Evolutionary conservation across 2,888 invertebrate species (phyloP).

Genomic region (Thumatha senex): DNA sequence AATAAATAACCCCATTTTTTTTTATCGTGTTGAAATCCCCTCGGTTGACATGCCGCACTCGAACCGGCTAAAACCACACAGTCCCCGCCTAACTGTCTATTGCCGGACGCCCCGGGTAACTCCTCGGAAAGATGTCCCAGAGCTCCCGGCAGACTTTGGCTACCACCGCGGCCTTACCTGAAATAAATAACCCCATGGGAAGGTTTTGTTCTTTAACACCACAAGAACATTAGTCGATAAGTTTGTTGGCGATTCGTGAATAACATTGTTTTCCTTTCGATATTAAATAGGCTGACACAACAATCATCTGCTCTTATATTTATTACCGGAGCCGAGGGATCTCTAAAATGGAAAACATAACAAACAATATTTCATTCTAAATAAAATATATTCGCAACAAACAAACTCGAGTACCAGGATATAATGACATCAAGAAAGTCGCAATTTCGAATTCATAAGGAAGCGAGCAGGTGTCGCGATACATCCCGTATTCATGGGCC

Average conservation of each 20-base stretch:
- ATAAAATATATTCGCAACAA: slow-evolving; percentile 30
- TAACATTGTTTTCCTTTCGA: slow-evolving; percentile 4
- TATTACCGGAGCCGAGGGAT: slow-evolving; percentile 11
- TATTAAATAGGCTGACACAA: slow-evolving; percentile 8
- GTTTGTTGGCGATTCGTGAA: slow-evolving; percentile 8
- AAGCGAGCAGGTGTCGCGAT: slow-evolving; percentile 72
- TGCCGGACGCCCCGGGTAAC: no score
- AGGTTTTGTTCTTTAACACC: slow-evolving; percentile 1
- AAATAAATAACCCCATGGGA: neutral
- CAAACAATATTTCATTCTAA: slow-evolving; percentile 20
- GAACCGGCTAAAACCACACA: no score
- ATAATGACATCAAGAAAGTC: slow-evolving; percentile 63
- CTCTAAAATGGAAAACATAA: slow-evolving; percentile 22
- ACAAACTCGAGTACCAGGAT: slow-evolving; percentile 45
- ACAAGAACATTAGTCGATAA: no score
- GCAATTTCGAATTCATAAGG: slow-evolving; percentile 77
- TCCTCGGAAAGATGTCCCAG: no score
- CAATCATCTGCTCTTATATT: slow-evolving; percentile 14
- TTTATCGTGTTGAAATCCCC: no score
- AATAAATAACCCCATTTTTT: slow-evolving; percentile 15
- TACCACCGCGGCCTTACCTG: no score
- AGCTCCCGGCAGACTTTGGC: no score
- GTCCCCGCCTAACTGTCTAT: no score
- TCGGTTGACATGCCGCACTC: no score
- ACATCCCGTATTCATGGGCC: slow-evolving; percentile 80